These are phyloP conservation scores for Drosophila micromelanica DNA, from an alignment of 1,140 invertebrate genomes.

Conservation along the genomic window DNA sequence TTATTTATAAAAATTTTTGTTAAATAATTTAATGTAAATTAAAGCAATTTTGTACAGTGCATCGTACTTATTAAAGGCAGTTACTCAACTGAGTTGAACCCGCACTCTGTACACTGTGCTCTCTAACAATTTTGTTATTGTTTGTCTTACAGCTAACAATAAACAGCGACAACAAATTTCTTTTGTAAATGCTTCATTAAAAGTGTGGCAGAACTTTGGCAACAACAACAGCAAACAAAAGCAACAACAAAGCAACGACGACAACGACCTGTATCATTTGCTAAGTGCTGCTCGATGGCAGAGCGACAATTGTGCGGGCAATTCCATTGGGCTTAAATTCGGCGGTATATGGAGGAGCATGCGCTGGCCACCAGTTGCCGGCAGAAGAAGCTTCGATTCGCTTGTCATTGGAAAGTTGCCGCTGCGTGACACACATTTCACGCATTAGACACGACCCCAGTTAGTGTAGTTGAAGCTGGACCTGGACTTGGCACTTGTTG, in stretches of 20 bases:
- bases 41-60: background rate
- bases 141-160: constrained; percentile 41
- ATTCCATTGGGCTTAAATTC: constrained; percentile 66
- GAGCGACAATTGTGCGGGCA: constrained; percentile 63
- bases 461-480: constrained; percentile 31
- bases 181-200: constrained; percentile 60
- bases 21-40: too few relatives aligned
- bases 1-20: too few relatives aligned
- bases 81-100: constrained; percentile 6
- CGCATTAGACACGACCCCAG: constrained; percentile 60
- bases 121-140: background rate
- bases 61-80: constrained; percentile 6
- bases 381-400: constrained; percentile 53
- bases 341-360: constrained; percentile 56
- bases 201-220: constrained; percentile 76
- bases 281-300: constrained; percentile 9
- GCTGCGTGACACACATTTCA: constrained; percentile 78
- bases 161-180: constrained; percentile 41
- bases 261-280: constrained; percentile 60
- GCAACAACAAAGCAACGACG: constrained; percentile 16
- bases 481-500: constrained; percentile 29
- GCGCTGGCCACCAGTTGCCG: constrained; percentile 45
- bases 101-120: background rate
- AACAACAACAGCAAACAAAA: constrained; percentile 16
- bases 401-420: constrained; percentile 81